Conservation (phyloP, 2,797 vertebrate species). For the Odontamblyopus lacepedii region DNA sequence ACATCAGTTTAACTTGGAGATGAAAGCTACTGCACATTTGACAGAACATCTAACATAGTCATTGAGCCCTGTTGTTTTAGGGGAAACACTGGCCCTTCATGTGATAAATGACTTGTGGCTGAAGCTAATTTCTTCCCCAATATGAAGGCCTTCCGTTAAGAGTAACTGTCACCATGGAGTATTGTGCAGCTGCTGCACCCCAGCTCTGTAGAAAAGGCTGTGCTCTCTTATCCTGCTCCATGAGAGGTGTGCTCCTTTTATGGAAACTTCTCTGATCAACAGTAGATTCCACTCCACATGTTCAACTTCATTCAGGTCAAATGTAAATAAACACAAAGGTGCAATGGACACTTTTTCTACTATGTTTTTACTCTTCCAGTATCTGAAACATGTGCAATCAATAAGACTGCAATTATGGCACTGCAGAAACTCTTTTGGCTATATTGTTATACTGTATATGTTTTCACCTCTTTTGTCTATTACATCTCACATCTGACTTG, state of each 20-base stretch:
- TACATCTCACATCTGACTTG: slow-evolving; percentile 51
- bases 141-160: slow-evolving; percentile 32
- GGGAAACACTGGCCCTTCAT: slow-evolving; percentile 1
- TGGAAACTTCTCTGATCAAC: slow-evolving; percentile 69
- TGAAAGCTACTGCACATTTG: slow-evolving; percentile 4
- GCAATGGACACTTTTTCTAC: slow-evolving; percentile 16
- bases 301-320: slow-evolving; percentile 57
- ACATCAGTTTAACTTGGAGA: neutral
- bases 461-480: neutral
- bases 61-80: neutral
- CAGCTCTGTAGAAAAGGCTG: slow-evolving; percentile 24
- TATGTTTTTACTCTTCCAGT: slow-evolving; percentile 46
- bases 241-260: slow-evolving; percentile 69
- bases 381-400: slow-evolving; percentile 44
- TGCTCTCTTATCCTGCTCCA: slow-evolving; percentile 46
- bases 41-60: slow-evolving; percentile 1
- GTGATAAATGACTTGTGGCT: slow-evolving; percentile 29
- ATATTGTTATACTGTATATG: neutral
- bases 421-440: slow-evolving; percentile 2
- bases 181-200: slow-evolving; percentile 50
- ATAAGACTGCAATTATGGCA: slow-evolving; percentile 29
- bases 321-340: slow-evolving; percentile 64
- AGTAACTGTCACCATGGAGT: slow-evolving; percentile 47
- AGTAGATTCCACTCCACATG: slow-evolving; percentile 51
- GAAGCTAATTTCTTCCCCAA: slow-evolving; percentile 28